phyloP scores from a whole-genome alignment of 1,140 invertebrate genomes.

The Drosophila pectinifera region DNA sequence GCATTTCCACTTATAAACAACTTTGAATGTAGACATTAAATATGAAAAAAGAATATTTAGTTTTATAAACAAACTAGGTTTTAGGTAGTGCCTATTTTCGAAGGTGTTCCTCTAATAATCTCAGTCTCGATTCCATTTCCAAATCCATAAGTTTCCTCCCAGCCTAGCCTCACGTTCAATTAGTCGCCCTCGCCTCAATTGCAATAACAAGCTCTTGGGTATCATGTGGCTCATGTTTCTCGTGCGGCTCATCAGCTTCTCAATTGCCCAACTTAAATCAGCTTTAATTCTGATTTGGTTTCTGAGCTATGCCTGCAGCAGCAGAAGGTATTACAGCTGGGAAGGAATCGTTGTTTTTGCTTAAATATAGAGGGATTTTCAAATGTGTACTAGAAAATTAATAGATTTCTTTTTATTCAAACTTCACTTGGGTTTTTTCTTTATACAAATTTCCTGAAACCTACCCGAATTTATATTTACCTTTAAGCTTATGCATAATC shows the following conservation, averaged over 20 bases:
- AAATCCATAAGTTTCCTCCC: conserved; percentile 9
- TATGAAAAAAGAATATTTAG: neutral
- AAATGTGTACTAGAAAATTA: no score
- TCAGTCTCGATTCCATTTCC: neutral
- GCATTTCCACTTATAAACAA: neutral
- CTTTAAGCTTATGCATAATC: neutral
- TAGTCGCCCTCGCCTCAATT: conserved; percentile 43
- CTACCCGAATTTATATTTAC: neutral
- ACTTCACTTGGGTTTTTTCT: neutral
- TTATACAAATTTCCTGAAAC: no score
- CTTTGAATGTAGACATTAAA: neutral
- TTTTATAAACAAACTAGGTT: neutral
- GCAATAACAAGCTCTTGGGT: conserved; percentile 47
- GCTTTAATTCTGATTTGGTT: conserved; percentile 29
- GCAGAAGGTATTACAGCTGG: neutral
- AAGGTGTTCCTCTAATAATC: neutral
- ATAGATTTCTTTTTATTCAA: no score
- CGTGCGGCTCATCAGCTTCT: conserved; percentile 28
- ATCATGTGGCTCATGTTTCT: conserved; percentile 41
- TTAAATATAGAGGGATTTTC: neutral
- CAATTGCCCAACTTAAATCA: conserved; percentile 35
- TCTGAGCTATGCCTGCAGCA: neutral
- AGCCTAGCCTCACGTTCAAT: conserved; percentile 49
- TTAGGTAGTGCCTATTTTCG: no score
- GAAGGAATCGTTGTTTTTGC: neutral